Evolutionary conservation across 2,797 vertebrate genomes (phyloP).

Genomic region (Chiroxiphia lanceolata): DNA sequence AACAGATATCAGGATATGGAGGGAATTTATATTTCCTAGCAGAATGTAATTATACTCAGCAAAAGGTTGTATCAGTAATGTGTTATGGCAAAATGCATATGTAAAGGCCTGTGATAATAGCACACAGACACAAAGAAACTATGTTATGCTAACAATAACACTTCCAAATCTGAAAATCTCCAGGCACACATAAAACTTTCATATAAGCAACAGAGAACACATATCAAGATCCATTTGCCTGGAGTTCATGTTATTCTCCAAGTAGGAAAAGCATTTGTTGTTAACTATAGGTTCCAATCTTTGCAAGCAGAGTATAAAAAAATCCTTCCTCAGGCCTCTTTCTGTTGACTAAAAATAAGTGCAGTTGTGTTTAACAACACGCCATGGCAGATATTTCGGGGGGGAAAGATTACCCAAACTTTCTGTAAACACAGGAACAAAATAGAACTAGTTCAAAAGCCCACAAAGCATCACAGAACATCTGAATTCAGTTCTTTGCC

Average conservation of each 20-base stretch:
- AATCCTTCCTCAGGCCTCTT: neutral
- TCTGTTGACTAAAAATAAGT: neutral
- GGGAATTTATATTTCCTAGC: neutral
- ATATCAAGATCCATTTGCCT: neutral
- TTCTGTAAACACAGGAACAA: neutral
- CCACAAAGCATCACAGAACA: neutral
- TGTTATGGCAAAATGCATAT: slow-evolving; percentile 13
- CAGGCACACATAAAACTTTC: neutral
- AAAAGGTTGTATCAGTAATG: neutral
- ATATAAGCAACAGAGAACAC: neutral
- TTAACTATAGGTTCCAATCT: neutral
- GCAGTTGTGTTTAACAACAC: neutral
- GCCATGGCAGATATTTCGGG: neutral
- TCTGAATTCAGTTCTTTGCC: neutral
- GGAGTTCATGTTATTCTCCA: neutral
- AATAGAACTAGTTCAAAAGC: neutral
- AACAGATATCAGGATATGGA: neutral
- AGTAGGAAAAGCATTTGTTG: neutral
- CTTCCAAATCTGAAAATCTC: neutral
- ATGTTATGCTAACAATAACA: neutral
- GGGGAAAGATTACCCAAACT: neutral
- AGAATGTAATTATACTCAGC: slow-evolving; percentile 16
- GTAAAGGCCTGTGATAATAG: neutral
- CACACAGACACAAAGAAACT: neutral
- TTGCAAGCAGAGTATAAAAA: neutral